Evolutionary conservation across 2,797 vertebrate genomes (phyloP).

Genomic region (Sparus aurata): DNA sequence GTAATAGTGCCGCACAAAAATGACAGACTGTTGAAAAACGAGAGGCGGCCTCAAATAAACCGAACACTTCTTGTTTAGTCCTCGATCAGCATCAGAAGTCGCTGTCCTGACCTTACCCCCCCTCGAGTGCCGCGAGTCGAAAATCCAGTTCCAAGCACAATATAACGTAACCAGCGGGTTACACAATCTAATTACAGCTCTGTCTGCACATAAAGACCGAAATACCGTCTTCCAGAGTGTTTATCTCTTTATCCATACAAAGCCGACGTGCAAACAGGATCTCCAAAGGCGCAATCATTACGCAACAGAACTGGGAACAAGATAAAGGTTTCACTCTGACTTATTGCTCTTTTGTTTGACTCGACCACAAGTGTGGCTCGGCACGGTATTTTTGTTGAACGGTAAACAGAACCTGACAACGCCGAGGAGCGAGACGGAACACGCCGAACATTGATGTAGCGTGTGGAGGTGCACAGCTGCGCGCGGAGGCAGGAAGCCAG

Average conservation of each 20-base stretch:
- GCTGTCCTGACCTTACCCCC: conserved; percentile 37
- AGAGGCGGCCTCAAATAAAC: conserved; percentile 35
- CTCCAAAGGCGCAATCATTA: conserved; percentile 34
- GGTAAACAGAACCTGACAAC: conserved; percentile 46
- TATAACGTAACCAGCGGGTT: neutral
- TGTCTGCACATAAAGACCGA: conserved; percentile 11
- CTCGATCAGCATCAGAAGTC: conserved; percentile 14
- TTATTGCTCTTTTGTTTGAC: conserved; percentile 35
- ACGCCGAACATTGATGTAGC: conserved; percentile 30
- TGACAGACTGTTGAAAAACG: conserved; percentile 66
- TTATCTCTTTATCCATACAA: conserved; percentile 25
- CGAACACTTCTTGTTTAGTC: conserved; percentile 33
- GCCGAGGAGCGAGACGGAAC: neutral
- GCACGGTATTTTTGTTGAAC: conserved; percentile 15
- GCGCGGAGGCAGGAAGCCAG: conserved; percentile 57
- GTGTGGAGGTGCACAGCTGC: conserved; percentile 50
- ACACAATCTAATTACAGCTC: conserved; percentile 4
- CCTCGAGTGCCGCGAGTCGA: neutral
- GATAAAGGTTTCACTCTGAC: conserved; percentile 19
- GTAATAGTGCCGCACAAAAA: conserved; percentile 66
- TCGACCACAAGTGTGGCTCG: conserved; percentile 15
- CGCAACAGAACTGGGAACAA: conserved; percentile 32
- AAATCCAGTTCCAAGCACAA: neutral
- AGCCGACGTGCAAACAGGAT: conserved; percentile 6
- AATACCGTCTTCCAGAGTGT: conserved; percentile 9